Percentiles rank a stretch among this genome's conserved stretches.
These are phyloP conservation scores for Halcyon leucocephala DNA, from an alignment of 2,797 vertebrate genomes.

Conservation along the genomic window DNA sequence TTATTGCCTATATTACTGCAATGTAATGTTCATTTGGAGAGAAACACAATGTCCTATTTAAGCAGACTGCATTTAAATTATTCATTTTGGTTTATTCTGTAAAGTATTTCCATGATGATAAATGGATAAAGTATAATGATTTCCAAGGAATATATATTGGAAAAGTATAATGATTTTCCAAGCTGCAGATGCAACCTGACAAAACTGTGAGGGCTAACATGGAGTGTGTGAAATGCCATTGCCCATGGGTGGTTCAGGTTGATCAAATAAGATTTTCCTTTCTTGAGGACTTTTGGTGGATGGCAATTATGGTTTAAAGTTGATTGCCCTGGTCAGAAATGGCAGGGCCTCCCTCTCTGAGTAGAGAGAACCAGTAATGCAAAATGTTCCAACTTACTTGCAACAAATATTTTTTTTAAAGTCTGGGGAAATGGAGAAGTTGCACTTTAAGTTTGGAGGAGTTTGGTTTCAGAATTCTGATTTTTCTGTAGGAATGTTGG, in stretches of 20 bases:
- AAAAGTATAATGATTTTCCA: no score
- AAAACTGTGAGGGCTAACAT: not conserved
- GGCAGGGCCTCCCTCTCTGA: not conserved
- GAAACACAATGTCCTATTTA: constrained; percentile 2
- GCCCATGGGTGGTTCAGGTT: not conserved
- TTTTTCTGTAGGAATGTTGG: not conserved
- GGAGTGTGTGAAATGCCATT: not conserved
- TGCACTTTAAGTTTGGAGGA: not conserved
- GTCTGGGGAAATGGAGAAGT: not conserved
- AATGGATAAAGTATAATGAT: constrained; percentile 27
- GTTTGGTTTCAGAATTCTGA: not conserved
- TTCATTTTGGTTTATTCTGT: constrained; percentile 29
- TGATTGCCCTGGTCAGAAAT: not conserved
- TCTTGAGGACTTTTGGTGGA: not conserved
- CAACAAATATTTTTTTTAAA: not conserved
- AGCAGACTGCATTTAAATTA: constrained; percentile 40
- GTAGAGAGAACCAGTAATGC: not conserved
- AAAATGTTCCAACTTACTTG: not conserved
- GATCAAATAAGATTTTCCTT: not conserved
- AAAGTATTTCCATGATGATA: constrained; percentile 26
- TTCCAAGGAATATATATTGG: not conserved
- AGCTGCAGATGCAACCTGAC: not conserved
- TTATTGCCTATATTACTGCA: constrained; percentile 25
- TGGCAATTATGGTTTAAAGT: not conserved
- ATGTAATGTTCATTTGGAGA: constrained; percentile 32